Evolutionary conservation across 2,797 vertebrate genomes (phyloP), one percentile per base, ranked within the genome.

Genomic region (Pangasius krempfi): DNA sequence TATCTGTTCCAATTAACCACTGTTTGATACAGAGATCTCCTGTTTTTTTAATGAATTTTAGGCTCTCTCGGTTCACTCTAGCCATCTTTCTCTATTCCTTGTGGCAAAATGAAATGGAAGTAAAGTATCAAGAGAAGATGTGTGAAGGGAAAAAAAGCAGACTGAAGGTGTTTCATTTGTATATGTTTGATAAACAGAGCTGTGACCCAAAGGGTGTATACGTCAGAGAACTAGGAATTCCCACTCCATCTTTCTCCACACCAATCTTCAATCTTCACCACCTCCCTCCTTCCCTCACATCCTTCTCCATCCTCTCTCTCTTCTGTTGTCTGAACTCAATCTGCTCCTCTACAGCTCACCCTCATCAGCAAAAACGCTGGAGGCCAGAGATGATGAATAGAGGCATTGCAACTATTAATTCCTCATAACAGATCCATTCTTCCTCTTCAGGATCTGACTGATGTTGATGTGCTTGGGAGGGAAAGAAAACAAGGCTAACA

Each of bases 331-430:
- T 84, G 85, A 88, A 83, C 70, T 86, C 62, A 66, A 37, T 60
- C 88, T 88, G 89, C 87, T 87, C 68, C 64, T 86, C 58, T 87
- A 16, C 30, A 66, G 79, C 73, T 88, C 81, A 78, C 83, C 84
- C 85, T 85, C 89, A 88, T 91, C 89, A 90, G 52, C 56, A 88
- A 87, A 90, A 89, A 40, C 9, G 88, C 92, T 88, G 90, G 89
- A 92, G 91, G 92, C 90, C 73, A 73, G 68, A 54, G 54, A 91
- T 92, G 89, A 91, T 92, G 89, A 92, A 93, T 90, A 91, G 88
- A 66, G 85, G 86, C 44, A 62, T 33, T 82, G 85, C 33, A 89
- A 90, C 91, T 91, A 92, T 90, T 92, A 91, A 91, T 86, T 91
- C 80, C 72, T 62, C 88, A 90, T 86, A 87, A 89, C 83, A 88